Evolutionary conservation across 1,140 invertebrate species (phyloP).

Genomic region (Drosophila albomicans): DNA sequence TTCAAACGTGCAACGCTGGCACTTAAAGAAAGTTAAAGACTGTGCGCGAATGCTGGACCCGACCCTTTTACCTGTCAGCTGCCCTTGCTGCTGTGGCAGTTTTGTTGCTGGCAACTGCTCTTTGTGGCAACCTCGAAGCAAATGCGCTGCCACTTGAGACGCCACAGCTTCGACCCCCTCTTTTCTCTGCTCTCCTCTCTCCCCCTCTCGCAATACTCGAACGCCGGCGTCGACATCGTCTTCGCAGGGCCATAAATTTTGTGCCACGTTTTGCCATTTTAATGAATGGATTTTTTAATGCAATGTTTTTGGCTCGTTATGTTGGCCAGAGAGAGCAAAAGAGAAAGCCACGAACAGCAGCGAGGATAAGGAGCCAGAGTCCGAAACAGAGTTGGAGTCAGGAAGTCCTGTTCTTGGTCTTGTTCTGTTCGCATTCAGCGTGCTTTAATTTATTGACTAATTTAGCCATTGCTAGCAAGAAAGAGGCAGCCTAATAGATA

Average conservation of each 20-base stretch:
- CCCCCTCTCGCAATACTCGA: neutral
- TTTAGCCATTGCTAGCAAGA: conserved; percentile 44
- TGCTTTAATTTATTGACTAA: conserved; percentile 80
- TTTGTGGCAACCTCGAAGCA: conserved; percentile 22
- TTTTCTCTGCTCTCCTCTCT: neutral
- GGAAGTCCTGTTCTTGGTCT: conserved; percentile 22
- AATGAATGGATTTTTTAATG: conserved; percentile 83
- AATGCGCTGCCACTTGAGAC: conserved; percentile 59
- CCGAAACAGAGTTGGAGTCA: neutral
- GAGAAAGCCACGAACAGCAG: conserved; percentile 5
- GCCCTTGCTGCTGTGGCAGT: conserved; percentile 22
- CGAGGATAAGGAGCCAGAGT: neutral
- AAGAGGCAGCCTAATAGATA: conserved; percentile 62
- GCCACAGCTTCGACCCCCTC: neutral
- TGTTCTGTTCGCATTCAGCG: conserved; percentile 14
- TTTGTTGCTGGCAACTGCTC: conserved; percentile 27
- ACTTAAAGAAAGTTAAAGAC: conserved; percentile 33
- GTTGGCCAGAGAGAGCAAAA: conserved; percentile 7
- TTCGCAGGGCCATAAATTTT: conserved; percentile 67
- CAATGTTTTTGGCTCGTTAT: conserved; percentile 79
- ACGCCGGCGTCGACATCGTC: conserved; percentile 14
- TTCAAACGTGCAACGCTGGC: conserved; percentile 4
- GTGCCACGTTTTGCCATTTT: conserved; percentile 80
- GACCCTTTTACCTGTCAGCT: conserved; percentile 28
- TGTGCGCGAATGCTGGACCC: neutral